Evolutionary conservation across 2,888 invertebrate species (phyloP), one percentile per base, ranked within the genome.

Genomic region (Epistrophe grossulariae): DNA sequence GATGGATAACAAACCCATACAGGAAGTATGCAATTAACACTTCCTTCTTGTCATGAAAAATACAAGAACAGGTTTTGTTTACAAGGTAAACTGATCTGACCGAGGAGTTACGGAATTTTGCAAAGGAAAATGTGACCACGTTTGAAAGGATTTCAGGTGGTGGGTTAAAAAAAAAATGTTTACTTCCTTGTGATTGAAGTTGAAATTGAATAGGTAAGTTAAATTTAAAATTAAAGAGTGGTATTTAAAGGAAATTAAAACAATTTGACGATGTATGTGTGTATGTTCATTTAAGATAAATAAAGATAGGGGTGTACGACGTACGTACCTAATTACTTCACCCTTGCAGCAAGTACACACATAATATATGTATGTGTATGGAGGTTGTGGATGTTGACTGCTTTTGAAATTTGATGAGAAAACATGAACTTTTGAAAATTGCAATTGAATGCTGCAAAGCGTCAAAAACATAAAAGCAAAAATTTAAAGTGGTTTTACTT

Each of bases 11-110:
- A 62, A n/a, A 72, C 43, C 43, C 72, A 68, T 28, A 66, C 84
- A 79, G 79, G 84, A 84, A 84, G 57, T 71, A 43, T 71, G 57
- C 79, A 57, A 71, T 84, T 84, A 79, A 79, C 79, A 71, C 76
- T 79, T 84, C 64, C 74, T 79, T 71, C 64, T 68, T 57, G 77
- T 57, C 64, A 70, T 45, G 74, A 24, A n/a, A n/a, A 59, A 64
- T 48, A 13, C 24, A 40, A 50, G 31, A 74, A 70, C 74, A 74
- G 10, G 74, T 78, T 68, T 45, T 64, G 40, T 59, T 68, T 68
- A 68, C 57, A 66, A 77, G 57, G 45, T 48, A 64, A 68, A 77
- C 24, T 70, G 70, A 70, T 70, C 52, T 40, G 40, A 24, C 52
- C 28, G 6, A 40, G 38, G 38, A 19, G 9, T 70, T 19, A 19